These are phyloP conservation scores for Aegithalos caudatus DNA, from an alignment of 2,113 vertebrate species.

Conservation along the genomic window DNA sequence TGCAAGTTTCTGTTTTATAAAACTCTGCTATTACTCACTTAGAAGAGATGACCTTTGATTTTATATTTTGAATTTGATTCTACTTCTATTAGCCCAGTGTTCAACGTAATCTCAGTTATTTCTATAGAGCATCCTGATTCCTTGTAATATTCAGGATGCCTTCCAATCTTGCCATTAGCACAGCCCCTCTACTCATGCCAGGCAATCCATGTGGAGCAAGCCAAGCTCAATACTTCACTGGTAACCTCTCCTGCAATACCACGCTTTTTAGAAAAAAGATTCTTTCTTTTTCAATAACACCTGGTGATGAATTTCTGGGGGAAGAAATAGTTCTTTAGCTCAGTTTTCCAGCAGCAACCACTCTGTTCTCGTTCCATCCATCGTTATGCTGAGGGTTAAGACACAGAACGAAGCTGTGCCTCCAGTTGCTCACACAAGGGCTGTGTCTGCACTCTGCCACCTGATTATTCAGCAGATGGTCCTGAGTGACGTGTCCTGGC, in stretches of 20 bases:
- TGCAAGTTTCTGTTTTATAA: not conserved
- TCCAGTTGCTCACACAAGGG: not conserved
- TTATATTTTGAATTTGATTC: not conserved
- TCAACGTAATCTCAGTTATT: not conserved
- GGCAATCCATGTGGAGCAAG: not conserved
- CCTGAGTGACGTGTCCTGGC: not conserved
- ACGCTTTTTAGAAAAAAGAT: not conserved
- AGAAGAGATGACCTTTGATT: not conserved
- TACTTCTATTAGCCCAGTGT: not conserved
- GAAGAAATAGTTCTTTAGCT: not conserved
- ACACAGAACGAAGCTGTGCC: not conserved
- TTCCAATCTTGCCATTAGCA: not conserved
- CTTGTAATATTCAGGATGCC: not conserved
- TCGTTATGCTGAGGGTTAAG: not conserved
- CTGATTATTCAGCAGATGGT: not conserved
- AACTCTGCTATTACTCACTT: not conserved
- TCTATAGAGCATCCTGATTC: not conserved
- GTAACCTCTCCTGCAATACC: not conserved
- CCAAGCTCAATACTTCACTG: not conserved
- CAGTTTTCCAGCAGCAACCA: not conserved
- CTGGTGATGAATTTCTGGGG: not conserved
- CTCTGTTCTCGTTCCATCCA: not conserved
- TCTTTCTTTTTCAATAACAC: not conserved
- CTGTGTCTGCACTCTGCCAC: not conserved
- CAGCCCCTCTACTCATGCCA: not conserved